A percentile compares a stretch with the other conserved stretches of the same genome.
These are phyloP conservation scores for Tragulus kanchil DNA, from an alignment of 2,113 vertebrate species.

Conservation along the genomic window DNA sequence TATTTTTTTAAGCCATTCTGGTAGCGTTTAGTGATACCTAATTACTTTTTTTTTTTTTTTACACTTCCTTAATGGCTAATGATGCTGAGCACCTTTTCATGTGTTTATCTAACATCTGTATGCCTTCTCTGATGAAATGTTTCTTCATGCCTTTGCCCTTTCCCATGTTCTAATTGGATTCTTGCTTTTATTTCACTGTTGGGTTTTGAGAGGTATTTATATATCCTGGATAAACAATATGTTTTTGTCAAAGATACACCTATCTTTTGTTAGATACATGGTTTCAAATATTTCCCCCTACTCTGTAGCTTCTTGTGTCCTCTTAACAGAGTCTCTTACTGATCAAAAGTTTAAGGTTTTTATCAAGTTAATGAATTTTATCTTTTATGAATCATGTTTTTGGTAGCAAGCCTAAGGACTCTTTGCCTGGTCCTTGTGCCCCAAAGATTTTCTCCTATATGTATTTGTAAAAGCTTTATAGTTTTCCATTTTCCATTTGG, in stretches of 20 bases:
- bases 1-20: not conserved
- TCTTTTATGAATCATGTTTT: not conserved
- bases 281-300: conserved; percentile 28
- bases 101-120: not conserved
- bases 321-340: not conserved
- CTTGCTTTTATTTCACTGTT: not conserved
- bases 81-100: not conserved
- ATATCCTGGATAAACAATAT: not conserved
- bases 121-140: not conserved
- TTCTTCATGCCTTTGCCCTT: not conserved
- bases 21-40: not conserved
- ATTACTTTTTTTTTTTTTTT: not conserved
- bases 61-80: not conserved
- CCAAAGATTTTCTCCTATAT: not conserved
- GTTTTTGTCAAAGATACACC: not conserved
- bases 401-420: not conserved
- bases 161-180: not conserved
- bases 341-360: not conserved
- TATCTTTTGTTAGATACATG: not conserved
- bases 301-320: not conserved
- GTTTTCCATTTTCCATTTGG: not conserved
- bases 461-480: not conserved
- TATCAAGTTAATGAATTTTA: not conserved
- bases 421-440: not conserved
- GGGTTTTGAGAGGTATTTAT: not conserved